Evolutionary conservation across 2,797 vertebrate genomes (phyloP).

Genomic region (Channa striata): DNA sequence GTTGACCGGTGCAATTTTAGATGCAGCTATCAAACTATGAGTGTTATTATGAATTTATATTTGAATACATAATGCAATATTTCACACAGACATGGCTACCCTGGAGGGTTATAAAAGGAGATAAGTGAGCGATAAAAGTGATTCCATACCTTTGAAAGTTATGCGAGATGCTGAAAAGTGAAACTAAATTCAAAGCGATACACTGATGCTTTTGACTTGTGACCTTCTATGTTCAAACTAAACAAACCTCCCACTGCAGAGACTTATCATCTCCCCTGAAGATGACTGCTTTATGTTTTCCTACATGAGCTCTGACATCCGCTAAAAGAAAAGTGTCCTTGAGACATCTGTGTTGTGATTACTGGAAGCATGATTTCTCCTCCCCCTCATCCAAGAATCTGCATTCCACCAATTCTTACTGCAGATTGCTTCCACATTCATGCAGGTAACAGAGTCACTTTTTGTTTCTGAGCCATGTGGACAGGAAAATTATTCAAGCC

Average conservation of each 20-base stretch:
- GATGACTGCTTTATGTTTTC: constrained; percentile 70
- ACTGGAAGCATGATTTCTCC: constrained; percentile 47
- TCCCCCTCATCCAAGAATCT: constrained; percentile 57
- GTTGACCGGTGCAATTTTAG: background rate
- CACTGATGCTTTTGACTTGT: constrained; percentile 48
- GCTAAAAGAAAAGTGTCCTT: constrained; percentile 62
- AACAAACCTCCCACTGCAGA: constrained; percentile 53
- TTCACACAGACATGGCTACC: too few species aligned
- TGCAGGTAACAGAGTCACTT: constrained; percentile 58
- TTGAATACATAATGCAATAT: background rate
- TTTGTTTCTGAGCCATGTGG: background rate
- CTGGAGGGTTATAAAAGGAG: background rate
- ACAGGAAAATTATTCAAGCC: background rate
- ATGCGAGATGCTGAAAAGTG: constrained; percentile 23
- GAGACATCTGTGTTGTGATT: constrained; percentile 78
- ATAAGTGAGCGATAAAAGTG: constrained; percentile 5
- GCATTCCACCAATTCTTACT: constrained; percentile 78
- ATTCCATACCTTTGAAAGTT: constrained; percentile 5
- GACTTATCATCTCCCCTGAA: constrained; percentile 45
- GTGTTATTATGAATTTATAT: background rate
- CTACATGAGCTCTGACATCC: constrained; percentile 68
- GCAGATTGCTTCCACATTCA: constrained; percentile 63
- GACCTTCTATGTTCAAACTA: constrained; percentile 50
- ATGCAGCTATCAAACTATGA: background rate
- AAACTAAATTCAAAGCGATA: constrained; percentile 21